Evolutionary conservation across 2,113 vertebrate genomes (phyloP).

Genomic region (Rissa tridactyla): DNA sequence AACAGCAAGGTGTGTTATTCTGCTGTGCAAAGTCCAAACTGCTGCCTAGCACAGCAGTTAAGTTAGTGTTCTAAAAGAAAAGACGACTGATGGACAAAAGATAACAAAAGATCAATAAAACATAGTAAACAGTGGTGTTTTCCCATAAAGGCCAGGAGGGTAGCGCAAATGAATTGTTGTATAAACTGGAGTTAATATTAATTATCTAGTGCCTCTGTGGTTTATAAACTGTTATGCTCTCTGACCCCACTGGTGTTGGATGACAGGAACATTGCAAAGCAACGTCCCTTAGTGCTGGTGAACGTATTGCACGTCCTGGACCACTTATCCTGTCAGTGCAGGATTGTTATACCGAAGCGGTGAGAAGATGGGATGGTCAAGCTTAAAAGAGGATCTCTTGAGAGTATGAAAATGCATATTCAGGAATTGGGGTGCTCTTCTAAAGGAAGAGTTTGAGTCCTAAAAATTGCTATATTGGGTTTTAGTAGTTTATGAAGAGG

Average conservation of each 20-base stretch:
- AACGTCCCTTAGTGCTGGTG: background rate
- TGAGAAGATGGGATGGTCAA: background rate
- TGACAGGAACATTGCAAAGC: background rate
- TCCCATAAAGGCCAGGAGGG: background rate
- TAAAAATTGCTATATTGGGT: background rate
- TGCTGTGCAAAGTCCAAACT: background rate
- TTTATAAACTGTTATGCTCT: background rate
- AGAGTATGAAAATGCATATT: background rate
- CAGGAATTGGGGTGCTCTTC: background rate
- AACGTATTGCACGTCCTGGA: background rate
- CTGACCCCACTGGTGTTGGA: slow-evolving; percentile 7
- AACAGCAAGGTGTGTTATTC: background rate
- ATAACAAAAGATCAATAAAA: slow-evolving; percentile 19
- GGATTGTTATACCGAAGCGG: background rate
- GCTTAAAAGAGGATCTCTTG: background rate
- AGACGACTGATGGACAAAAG: background rate
- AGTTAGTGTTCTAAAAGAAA: background rate
- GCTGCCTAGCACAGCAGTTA: background rate
- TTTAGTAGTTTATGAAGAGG: background rate
- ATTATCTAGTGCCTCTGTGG: background rate
- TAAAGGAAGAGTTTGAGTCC: background rate
- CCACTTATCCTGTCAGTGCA: background rate
- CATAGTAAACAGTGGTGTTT: background rate
- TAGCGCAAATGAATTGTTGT: background rate
- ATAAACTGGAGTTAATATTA: slow-evolving; percentile 2